Evolutionary conservation across 2,888 invertebrate species (phyloP).

Genomic region (Polyploca ridens): DNA sequence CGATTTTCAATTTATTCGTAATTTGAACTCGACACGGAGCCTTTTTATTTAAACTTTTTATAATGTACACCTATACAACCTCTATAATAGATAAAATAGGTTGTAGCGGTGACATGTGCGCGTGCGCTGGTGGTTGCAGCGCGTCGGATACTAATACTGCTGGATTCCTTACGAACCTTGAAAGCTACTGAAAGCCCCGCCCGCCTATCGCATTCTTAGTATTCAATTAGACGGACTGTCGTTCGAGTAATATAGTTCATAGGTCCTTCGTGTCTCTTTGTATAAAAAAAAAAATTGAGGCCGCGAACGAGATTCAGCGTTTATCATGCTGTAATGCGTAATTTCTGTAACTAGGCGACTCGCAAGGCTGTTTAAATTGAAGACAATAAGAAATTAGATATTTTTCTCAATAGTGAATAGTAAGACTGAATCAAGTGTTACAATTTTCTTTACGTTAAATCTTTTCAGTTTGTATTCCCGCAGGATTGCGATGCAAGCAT

Average conservation of each 20-base stretch:
- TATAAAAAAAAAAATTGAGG: neutral
- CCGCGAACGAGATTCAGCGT: neutral
- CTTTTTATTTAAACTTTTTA: conserved; percentile 23
- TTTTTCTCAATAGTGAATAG: neutral
- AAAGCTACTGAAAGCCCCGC: conserved; percentile 74
- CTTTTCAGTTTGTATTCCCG: too few relatives aligned
- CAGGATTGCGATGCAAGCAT: too few relatives aligned
- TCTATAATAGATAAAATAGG: conserved; percentile 69
- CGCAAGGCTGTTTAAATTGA: neutral
- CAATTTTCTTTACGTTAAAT: neutral
- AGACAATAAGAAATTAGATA: neutral
- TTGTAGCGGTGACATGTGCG: conserved; percentile 62
- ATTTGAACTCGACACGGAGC: conserved; percentile 47
- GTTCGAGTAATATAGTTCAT: conserved; percentile 27
- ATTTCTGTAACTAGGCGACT: neutral
- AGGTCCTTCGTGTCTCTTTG: conserved; percentile 26
- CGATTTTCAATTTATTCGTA: conserved; percentile 46
- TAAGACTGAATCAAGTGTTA: too few relatives aligned
- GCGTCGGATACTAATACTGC: conserved; percentile 63
- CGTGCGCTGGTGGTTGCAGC: conserved; percentile 68
- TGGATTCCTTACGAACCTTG: conserved; percentile 63
- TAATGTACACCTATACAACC: conserved; percentile 60
- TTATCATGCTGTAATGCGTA: neutral
- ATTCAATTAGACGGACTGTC: conserved; percentile 30
- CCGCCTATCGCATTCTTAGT: conserved; percentile 57